A percentile compares a stretch with the other conserved stretches of the same genome.
phyloP scores from a whole-genome alignment of 2,888 invertebrate genomes.

The Eupithecia pulchellata region DNA sequence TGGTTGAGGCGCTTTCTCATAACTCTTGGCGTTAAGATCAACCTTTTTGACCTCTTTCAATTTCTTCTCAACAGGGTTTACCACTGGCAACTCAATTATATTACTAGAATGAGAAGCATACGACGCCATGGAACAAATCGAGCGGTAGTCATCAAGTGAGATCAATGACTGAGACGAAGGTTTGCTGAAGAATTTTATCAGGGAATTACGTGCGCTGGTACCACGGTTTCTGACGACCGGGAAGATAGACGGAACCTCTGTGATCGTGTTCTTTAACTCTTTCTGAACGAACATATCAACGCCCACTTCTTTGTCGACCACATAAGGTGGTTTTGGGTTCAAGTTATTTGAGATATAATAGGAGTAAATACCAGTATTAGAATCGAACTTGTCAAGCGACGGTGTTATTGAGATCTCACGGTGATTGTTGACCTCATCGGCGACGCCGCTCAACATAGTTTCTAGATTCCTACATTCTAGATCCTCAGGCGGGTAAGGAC shows the following conservation, averaged over 20 bases:
- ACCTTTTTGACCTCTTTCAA: conserved; percentile 32
- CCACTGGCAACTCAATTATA: conserved; percentile 41
- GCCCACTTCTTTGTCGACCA: conserved; percentile 66
- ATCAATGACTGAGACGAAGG: conserved; percentile 59
- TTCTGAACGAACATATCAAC: conserved; percentile 50
- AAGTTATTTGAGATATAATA: conserved; percentile 46
- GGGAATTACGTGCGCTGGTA: conserved; percentile 55
- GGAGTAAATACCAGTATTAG: conserved; percentile 58
- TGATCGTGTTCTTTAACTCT: conserved; percentile 54
- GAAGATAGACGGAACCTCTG: conserved; percentile 61
- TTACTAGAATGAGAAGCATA: conserved; percentile 33
- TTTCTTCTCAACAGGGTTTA: conserved; percentile 17
- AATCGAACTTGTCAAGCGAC: conserved; percentile 62
- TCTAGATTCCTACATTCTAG: conserved; percentile 50
- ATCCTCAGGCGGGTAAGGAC: conserved; percentile 54
- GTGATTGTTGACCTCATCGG: conserved; percentile 46
- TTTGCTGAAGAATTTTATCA: conserved; percentile 53
- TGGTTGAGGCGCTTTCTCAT: conserved; percentile 24
- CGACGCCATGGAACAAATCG: conserved; percentile 46
- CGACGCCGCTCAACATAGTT: conserved; percentile 52
- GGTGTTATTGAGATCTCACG: conserved; percentile 56
- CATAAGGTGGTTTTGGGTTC: conserved; percentile 37
- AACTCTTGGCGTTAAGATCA: conserved; percentile 35
- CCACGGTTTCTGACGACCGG: conserved; percentile 50
- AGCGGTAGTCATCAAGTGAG: conserved; percentile 52